These are phyloP conservation scores for Pristionchus arcanus DNA, from an alignment of 2,888 invertebrate species.

Conservation along the genomic window DNA sequence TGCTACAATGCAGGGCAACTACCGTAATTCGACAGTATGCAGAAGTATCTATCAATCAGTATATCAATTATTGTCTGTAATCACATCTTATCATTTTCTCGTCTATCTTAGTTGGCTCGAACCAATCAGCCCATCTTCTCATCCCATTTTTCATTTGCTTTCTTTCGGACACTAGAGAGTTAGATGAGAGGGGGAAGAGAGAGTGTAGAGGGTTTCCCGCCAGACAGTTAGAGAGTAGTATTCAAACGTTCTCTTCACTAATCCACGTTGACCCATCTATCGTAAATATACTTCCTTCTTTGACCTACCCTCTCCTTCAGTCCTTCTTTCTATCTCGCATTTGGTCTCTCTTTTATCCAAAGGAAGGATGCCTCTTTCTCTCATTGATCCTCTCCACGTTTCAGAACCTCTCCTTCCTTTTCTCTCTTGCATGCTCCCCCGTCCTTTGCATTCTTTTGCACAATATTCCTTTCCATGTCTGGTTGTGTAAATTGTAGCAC, in stretches of 20 bases:
- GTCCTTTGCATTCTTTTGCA: not conserved
- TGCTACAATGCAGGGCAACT: not conserved
- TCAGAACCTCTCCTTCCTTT: constrained; percentile 7
- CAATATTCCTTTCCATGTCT: not conserved
- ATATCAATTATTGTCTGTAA: not conserved
- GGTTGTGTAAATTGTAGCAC: not conserved
- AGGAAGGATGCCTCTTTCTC: constrained; percentile 13
- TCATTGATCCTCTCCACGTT: constrained; percentile 37
- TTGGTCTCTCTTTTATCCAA: not conserved
- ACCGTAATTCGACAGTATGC: not conserved
- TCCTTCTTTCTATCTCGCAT: constrained; percentile 30
- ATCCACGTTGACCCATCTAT: constrained; percentile 41
- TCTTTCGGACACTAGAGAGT: not conserved
- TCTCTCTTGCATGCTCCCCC: not conserved
- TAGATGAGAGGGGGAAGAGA: not conserved
- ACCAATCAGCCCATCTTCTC: constrained; percentile 12
- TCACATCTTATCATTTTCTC: not conserved
- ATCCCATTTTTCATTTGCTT: constrained; percentile 49
- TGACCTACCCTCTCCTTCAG: not conserved
- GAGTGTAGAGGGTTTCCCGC: not conserved
- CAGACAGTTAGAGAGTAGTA: constrained; percentile 40
- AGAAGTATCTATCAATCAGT: not conserved
- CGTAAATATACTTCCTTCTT: not conserved
- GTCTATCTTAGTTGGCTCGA: not conserved
- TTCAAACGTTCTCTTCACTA: constrained; percentile 21